Base-by-base conservation (phyloP, 2,113 vertebrate genomes). In the Calyptomena viridis region DNA sequence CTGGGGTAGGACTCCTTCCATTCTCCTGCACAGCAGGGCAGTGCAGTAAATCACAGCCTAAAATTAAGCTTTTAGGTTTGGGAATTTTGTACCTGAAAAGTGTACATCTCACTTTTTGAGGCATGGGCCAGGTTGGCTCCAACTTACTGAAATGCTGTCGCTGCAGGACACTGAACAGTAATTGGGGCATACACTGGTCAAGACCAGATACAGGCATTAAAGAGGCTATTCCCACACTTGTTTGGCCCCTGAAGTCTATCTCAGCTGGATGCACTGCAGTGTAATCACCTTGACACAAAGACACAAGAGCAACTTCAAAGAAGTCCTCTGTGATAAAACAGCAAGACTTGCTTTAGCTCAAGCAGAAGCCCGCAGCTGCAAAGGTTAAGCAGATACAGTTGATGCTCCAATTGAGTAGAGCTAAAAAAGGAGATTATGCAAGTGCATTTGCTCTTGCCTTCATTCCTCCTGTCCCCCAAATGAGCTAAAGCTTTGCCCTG, bases 321-420 rank as follows among this genome's bases (percentile, higher is more conserved):
- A 84, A n/a, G 47, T 82, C n/a, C 40, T 81, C 63, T 69, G 46
- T 35, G 64, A 69, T 76, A 79, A 93, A 73, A 77, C 44, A 69
- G 68, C n/a, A 79, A 63, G 49, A 49, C 83, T 94, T 9, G 7
- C 66, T 60, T 89, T 49, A 67, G 59, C 50, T 91, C 71, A 55
- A 55, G 68, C 83, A 92, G 66, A 31, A 91, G 64, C 58, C 58
- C 74, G 82, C 66, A 84, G 76, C 66, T 84, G 76, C 76, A 72
- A 44, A 93, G 84, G 62, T 95, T 80, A 90, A 95, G 46, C 58
- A 91, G 56, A 89, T 33, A n/a, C 49, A 91, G 69, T 20, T 44
- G 68, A 69, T 79, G 64, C 19, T 42, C 64, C 78, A 59, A 16
- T 4, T 66, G 39, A 75, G 8, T 4, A 42, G 56, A 74, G 42